Evolutionary conservation across 2,888 invertebrate genomes (phyloP), one percentile per base, ranked within the genome.

Genomic region (Rotaria macrura): DNA sequence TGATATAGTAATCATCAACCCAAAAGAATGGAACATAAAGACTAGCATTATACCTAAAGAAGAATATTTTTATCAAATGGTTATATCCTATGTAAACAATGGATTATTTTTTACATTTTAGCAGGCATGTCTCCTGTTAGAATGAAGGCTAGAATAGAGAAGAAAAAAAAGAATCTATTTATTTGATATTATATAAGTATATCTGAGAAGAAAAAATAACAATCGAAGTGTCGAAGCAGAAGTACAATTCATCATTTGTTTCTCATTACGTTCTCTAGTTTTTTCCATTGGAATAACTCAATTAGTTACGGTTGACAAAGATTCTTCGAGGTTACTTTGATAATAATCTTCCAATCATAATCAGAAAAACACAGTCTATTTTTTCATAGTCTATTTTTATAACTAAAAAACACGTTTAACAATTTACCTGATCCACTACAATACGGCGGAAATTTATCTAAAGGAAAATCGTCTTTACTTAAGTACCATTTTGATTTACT

Each of bases 11-110:
- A 49, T 86, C 86, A 83, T 86, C 86, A 49, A 86, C 74, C 86
- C 86, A 86, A 83, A 86, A 86, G 14, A 79, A 79, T 25, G 79
- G 91, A n/a, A 93, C 91, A 20, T 90, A 91, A 88, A 94, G 93
- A 1, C 94, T 94, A 83, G 92, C 92, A 6, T 92, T 89, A 38
- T 93, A 92, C 85, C 79, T 79, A 79, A 25, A n/a, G 2, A 79
- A 43, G 10, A 65, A 57, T 74, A 20, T 40, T 14, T 20, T 17
- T 43, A 40, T 40, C 20, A 40, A 20, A 38, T 23, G 9, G 25
- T 20, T 40, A 12, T 23, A 74, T 40, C 2, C 17, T 43, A n/a
- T 43, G 6, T 34, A 9, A 34, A 47, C 47, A n/a, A n/a, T 47
- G 14, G 14, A 65, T 7, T 25, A 9, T 3, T 34, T 20, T 20